These are phyloP conservation scores for Adelognathus sp. DNA, from an alignment of 2,888 invertebrate species.

Conservation along the genomic window DNA sequence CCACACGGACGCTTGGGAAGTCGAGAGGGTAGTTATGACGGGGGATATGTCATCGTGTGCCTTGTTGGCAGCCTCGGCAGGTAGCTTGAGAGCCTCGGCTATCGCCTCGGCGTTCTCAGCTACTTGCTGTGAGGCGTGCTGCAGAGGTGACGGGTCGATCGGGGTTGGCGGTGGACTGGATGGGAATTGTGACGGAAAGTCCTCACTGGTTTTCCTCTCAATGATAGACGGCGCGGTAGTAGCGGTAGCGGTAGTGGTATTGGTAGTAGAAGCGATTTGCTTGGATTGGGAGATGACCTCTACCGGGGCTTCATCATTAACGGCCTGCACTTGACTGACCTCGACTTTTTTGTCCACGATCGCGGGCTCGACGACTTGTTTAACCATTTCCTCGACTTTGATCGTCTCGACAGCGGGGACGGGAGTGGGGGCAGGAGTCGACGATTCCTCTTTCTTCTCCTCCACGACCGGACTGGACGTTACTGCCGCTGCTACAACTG, in stretches of 20 bases:
- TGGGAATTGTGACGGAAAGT: constrained; percentile 76
- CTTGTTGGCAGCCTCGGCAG: constrained; percentile 71
- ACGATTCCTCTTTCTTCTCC: constrained; percentile 74
- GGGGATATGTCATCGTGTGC: constrained; percentile 29
- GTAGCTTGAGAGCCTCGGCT: constrained; percentile 77
- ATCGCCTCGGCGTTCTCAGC: constrained; percentile 76
- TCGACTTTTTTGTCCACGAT: constrained; percentile 77
- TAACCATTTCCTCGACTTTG: constrained; percentile 66
- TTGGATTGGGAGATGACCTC: constrained; percentile 72
- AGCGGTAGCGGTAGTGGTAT: constrained; percentile 22
- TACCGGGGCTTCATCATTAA: constrained; percentile 68
- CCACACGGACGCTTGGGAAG: not conserved
- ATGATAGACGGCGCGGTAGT: constrained; percentile 77
- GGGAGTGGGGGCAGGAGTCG: constrained; percentile 68
- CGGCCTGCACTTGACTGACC: constrained; percentile 77
- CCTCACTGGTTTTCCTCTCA: constrained; percentile 81
- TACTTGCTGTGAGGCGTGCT: constrained; percentile 77
- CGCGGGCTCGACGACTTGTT: constrained; percentile 66
- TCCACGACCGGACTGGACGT: constrained; percentile 60
- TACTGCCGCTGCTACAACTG: constrained; percentile 29
- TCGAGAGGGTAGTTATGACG: constrained; percentile 6
- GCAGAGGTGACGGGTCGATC: constrained; percentile 79
- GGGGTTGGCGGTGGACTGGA: constrained; percentile 80
- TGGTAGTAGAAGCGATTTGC: constrained; percentile 69
- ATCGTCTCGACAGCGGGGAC: constrained; percentile 74